These are phyloP conservation scores for Lysandra bellargus DNA, from an alignment of 2,888 invertebrate genomes.

Conservation along the genomic window DNA sequence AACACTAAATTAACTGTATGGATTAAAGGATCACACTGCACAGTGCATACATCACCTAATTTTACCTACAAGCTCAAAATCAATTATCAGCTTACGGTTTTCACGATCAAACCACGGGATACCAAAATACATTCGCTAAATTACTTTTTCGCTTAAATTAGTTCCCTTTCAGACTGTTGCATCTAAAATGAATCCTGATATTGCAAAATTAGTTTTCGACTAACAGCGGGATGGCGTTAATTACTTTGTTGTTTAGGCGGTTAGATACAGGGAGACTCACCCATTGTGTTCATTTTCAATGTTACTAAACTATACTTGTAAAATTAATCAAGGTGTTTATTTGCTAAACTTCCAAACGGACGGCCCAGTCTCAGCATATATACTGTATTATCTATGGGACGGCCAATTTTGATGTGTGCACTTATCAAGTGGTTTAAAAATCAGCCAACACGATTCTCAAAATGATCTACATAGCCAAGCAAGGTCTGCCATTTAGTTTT, in stretches of 20 bases:
- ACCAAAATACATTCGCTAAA: constrained; percentile 33
- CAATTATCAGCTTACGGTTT: constrained; percentile 39
- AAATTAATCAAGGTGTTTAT: background rate
- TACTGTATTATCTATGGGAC: background rate
- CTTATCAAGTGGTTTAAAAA: too few species aligned
- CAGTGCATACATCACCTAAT: too few species aligned
- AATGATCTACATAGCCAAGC: too few species aligned
- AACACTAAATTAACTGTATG: too few species aligned
- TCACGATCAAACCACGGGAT: background rate
- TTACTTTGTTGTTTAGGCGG: constrained; percentile 41
- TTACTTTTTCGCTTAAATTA: constrained; percentile 37
- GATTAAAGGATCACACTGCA: too few species aligned
- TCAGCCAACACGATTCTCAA: too few species aligned
- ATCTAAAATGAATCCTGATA: constrained; percentile 44
- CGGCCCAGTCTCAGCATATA: too few species aligned
- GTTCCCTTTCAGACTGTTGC: constrained; percentile 38
- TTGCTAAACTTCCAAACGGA: background rate
- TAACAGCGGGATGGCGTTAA: constrained; percentile 48
- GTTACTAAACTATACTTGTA: background rate
- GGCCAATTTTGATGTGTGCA: background rate
- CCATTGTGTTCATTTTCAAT: background rate
- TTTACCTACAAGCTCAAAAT: too few species aligned
- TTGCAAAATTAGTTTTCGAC: constrained; percentile 44
- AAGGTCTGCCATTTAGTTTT: too few species aligned
- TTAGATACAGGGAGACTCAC: background rate